These are phyloP conservation scores for Gallinago nigripennis DNA, from an alignment of 2,797 vertebrate species.

Conservation along the genomic window DNA sequence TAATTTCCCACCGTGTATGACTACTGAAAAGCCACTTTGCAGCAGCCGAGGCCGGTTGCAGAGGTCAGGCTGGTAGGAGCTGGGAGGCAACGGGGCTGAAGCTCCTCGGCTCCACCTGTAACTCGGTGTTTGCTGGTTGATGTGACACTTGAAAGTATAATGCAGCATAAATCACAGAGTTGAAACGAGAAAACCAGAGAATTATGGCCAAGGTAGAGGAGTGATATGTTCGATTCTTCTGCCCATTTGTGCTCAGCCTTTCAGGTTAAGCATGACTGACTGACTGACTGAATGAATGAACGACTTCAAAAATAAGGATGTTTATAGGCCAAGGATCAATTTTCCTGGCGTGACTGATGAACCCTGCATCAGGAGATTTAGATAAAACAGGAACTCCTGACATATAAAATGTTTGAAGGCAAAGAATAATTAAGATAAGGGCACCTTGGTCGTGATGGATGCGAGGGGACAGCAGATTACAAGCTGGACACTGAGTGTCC, in stretches of 20 bases:
- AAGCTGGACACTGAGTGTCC: neutral
- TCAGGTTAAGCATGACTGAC: neutral
- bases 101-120: neutral
- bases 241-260: neutral
- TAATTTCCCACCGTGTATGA: neutral
- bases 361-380: neutral
- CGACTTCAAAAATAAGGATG: neutral
- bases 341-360: conserved; percentile 3
- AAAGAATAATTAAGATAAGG: neutral
- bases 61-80: neutral
- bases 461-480: neutral
- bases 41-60: neutral
- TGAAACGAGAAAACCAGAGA: neutral
- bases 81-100: neutral
- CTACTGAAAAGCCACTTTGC: neutral
- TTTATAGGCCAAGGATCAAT: conserved; percentile 22
- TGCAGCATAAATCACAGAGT: neutral
- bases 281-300: neutral
- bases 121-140: neutral
- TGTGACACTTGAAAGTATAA: neutral
- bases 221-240: neutral
- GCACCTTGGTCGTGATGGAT: neutral
- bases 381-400: conserved; percentile 18
- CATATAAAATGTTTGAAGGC: conserved; percentile 32
- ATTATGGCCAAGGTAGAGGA: neutral